Conservation (phyloP, 2,888 invertebrate genomes). For the Cantharis rufa region DNA sequence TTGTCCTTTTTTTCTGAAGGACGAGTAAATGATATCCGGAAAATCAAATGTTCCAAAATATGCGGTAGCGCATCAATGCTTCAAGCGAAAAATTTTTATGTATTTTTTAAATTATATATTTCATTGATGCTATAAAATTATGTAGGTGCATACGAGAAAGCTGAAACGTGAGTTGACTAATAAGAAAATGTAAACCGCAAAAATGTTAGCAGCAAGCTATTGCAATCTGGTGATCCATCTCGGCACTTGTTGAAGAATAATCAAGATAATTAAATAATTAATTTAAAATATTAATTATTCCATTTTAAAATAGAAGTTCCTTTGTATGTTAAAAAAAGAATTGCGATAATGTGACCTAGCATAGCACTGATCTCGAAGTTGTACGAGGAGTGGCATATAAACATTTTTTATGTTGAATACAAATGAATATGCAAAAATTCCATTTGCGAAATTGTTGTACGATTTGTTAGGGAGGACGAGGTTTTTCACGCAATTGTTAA, state of each 20-base stretch:
- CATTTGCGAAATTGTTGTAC: not conserved
- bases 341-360: not conserved
- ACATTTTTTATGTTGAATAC: not conserved
- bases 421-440: not conserved
- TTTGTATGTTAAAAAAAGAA: not conserved
- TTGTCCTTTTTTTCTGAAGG: no score
- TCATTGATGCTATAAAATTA: not conserved
- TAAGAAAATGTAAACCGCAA: constrained; percentile 11
- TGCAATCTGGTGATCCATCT: not conserved
- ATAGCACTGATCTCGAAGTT: not conserved
- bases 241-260: not conserved
- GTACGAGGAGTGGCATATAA: not conserved
- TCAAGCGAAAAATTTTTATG: not conserved
- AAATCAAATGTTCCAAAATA: no score
- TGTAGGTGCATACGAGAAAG: constrained; percentile 7
- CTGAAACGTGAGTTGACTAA: constrained; percentile 13
- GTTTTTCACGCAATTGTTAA: not conserved
- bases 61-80: no score
- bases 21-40: no score
- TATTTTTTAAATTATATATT: not conserved
- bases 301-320: not conserved
- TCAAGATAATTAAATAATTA: not conserved
- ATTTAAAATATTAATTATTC: not conserved
- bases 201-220: not conserved
- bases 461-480: not conserved